These are phyloP conservation scores for Poecilus cupreus DNA, from an alignment of 2,888 invertebrate genomes.

Conservation along the genomic window DNA sequence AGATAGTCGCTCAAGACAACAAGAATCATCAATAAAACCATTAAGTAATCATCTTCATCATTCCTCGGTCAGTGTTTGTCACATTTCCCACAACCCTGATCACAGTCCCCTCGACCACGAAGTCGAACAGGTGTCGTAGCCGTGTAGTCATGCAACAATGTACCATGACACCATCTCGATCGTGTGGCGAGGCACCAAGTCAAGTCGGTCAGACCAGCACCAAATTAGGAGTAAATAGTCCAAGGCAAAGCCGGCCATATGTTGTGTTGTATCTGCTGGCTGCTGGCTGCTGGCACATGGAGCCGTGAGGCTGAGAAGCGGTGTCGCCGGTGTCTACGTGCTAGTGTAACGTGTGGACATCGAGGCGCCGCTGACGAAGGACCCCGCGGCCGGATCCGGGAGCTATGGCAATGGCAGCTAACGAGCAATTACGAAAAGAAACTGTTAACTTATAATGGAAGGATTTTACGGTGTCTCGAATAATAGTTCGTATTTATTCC, in stretches of 20 bases:
- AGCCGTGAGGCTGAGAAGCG: not conserved
- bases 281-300: not conserved
- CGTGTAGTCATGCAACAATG: not conserved
- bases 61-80: no score
- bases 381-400: no score
- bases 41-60: not conserved
- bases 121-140: not conserved
- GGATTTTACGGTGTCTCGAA: no score
- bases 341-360: no score
- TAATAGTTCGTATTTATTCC: no score
- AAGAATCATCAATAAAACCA: no score
- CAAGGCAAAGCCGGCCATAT: conserved; percentile 63
- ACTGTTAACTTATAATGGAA: no score
- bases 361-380: no score
- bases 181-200: conserved; percentile 8
- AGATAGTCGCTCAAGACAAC: no score
- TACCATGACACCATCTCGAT: not conserved
- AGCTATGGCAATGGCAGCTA: no score
- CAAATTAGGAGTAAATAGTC: conserved; percentile 67
- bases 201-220: conserved; percentile 65
- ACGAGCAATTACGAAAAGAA: no score
- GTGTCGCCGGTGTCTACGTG: no score
- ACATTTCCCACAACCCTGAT: not conserved
- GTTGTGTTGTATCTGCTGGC: not conserved
- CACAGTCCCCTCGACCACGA: not conserved